Base-by-base conservation (phyloP, 2,888 invertebrate species). In the Smittia aterrima region DNA sequence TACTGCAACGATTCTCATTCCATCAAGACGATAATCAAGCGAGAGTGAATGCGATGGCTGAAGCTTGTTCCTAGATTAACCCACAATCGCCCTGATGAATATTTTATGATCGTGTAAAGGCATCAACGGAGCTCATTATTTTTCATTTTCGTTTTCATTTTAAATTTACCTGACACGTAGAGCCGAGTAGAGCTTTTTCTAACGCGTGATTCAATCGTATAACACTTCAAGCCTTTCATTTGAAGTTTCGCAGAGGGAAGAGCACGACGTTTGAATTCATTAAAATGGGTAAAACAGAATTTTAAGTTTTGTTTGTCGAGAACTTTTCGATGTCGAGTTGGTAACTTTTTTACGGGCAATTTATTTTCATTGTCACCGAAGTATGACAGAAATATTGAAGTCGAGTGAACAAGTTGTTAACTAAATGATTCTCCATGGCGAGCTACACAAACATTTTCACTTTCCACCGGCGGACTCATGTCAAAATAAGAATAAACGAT, bases 241-340 rank as follows among this genome's bases (percentile, higher is more conserved):
- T 68, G 24, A n/a, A 68, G 68, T 47, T 68, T 41, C 41, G 41
- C 68, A 68, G 41, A 22, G n/a, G 41, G 41, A 41, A 41, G 13
- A 47, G 41, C 68, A 68, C 68, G 47, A 68, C 68, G 68, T 25
- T 64, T 18, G 16, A 66, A n/a, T 32, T 32, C 38, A 11, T 6
- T 41, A 68, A 67, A 68, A 68, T 68, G 68, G 68, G 68, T 68
- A 68, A 66, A 66, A 66, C 25, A 66, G 9, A 40, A 40, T 11
- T 38, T 38, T 66, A 66, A 38, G 32, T 66, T 66, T 66, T 38
- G 18, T n/a, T 53, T 4, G 53, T 40, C 16, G 1, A 18, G 18
- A 32, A n/a, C n/a, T 32, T 32, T 32, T 32, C 32, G 32, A 6
- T 47, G 11, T n/a, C 47, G 16, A 13, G 41, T 68, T 47, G 47